These are phyloP conservation scores for Pollachius pollachius DNA, from an alignment of 2,113 vertebrate genomes.

Conservation along the genomic window DNA sequence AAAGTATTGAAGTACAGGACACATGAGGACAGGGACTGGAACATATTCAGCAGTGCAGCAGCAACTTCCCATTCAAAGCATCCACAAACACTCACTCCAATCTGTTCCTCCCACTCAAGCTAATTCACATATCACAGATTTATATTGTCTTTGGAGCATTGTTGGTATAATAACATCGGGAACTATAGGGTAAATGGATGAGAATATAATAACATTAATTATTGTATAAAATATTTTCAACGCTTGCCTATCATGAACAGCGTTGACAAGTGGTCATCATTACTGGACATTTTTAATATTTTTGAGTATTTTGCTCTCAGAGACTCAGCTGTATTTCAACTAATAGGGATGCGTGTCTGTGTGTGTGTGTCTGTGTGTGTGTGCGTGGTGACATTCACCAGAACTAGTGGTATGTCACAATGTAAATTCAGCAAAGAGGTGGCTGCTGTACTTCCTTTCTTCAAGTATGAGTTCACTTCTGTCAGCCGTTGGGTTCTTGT, in stretches of 20 bases:
- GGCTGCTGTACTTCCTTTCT: constrained; percentile 30
- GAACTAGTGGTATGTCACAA: too few species aligned
- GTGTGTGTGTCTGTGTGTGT: too few species aligned
- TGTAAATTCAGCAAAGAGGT: not conserved
- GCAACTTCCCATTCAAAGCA: not conserved
- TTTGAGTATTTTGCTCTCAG: too few species aligned
- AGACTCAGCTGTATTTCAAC: constrained; percentile 19
- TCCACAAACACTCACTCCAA: not conserved
- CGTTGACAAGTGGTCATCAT: too few species aligned
- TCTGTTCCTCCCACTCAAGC: constrained; percentile 20
- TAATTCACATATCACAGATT: too few species aligned
- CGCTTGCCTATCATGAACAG: too few species aligned
- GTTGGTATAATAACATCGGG: too few species aligned
- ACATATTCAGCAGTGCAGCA: constrained; percentile 17
- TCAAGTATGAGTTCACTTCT: constrained; percentile 22
- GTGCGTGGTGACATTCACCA: not conserved
- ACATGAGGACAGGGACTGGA: constrained; percentile 16
- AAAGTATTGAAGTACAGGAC: constrained; percentile 32
- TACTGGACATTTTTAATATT: too few species aligned
- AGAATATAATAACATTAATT: too few species aligned
- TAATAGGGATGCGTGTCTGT: not conserved
- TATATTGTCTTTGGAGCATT: too few species aligned
- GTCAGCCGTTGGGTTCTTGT: not conserved
- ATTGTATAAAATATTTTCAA: too few species aligned
- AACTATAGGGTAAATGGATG: too few species aligned